Conservation (phyloP, 2,797 vertebrate genomes). For the Mustela erminea region DNA sequence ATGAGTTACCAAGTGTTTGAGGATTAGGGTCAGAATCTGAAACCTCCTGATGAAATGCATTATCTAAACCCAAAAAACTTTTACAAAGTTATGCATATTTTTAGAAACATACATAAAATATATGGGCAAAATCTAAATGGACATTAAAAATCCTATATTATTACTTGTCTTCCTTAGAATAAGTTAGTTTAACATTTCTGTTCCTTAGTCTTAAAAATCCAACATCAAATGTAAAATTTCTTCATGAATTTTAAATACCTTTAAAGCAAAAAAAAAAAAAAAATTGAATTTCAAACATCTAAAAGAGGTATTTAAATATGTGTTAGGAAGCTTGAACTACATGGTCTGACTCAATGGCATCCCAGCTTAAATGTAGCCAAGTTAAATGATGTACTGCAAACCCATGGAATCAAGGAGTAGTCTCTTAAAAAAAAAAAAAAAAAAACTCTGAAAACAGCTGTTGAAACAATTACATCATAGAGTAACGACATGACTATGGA, state of each 20-base stretch:
- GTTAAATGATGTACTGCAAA: conserved; percentile 66
- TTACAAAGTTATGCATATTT: conserved; percentile 48
- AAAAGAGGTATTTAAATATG: neutral
- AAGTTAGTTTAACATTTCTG: conserved; percentile 56
- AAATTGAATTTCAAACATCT: conserved; percentile 33
- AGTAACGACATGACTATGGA: conserved; percentile 82
- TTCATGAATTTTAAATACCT: conserved; percentile 66
- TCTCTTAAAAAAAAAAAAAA: conserved; percentile 54
- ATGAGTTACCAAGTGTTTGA: neutral
- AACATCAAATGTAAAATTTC: conserved; percentile 38
- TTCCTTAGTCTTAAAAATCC: conserved; percentile 44
- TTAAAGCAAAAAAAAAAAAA: conserved; percentile 68
- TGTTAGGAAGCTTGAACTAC: conserved; percentile 64
- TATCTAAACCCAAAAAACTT: conserved; percentile 47
- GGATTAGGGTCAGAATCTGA: conserved; percentile 30
- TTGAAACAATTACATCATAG: conserved; percentile 89
- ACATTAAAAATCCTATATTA: conserved; percentile 2
- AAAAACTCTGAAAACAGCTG: conserved; percentile 87
- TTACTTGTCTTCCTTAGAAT: neutral
- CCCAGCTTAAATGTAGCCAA: conserved; percentile 80
- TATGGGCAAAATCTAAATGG: neutral
- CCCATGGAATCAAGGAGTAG: conserved; percentile 71
- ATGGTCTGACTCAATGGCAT: conserved; percentile 70
- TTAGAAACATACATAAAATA: neutral
- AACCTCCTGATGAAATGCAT: conserved; percentile 46